A percentile compares a stretch with the other conserved stretches of the same genome.
phyloP scores from a whole-genome alignment of 2,797 vertebrate genomes.

The Dallia pectoralis region DNA sequence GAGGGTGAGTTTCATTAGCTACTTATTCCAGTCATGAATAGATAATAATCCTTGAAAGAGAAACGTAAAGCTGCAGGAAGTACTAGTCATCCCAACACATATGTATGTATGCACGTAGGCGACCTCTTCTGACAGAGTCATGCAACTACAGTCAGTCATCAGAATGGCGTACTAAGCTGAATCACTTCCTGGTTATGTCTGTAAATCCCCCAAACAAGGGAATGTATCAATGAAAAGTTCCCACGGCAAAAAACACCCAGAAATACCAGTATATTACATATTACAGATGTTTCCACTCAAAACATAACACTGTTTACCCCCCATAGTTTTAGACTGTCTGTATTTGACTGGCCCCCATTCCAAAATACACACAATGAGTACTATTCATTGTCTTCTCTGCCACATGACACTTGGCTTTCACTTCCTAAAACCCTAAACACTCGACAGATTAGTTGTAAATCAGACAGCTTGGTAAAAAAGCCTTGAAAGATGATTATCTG shows the following conservation, averaged over 20 bases:
- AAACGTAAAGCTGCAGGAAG: too few relatives aligned
- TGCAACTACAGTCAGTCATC: conserved; percentile 29
- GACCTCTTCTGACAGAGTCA: conserved; percentile 52
- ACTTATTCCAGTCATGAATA: too few relatives aligned
- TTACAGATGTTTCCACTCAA: neutral
- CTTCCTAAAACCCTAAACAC: neutral
- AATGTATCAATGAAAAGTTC: conserved; percentile 9
- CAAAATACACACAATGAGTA: neutral
- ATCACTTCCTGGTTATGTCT: conserved; percentile 47
- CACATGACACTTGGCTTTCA: neutral
- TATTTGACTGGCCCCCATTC: neutral
- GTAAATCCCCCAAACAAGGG: conserved; percentile 37
- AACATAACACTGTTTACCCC: neutral
- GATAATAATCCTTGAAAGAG: too few relatives aligned
- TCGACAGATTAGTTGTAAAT: neutral
- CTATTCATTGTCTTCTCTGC: neutral
- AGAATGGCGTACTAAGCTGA: conserved; percentile 36
- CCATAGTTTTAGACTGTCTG: neutral
- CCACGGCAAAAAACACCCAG: conserved; percentile 4
- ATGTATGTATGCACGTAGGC: neutral
- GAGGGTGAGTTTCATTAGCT: too few relatives aligned
- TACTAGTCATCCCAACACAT: too few relatives aligned
- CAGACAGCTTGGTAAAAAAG: neutral
- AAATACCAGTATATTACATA: conserved; percentile 7
- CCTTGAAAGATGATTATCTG: neutral